Evolutionary conservation across 2,113 vertebrate species (phyloP).

Genomic region (Coptodon bakossiorum): DNA sequence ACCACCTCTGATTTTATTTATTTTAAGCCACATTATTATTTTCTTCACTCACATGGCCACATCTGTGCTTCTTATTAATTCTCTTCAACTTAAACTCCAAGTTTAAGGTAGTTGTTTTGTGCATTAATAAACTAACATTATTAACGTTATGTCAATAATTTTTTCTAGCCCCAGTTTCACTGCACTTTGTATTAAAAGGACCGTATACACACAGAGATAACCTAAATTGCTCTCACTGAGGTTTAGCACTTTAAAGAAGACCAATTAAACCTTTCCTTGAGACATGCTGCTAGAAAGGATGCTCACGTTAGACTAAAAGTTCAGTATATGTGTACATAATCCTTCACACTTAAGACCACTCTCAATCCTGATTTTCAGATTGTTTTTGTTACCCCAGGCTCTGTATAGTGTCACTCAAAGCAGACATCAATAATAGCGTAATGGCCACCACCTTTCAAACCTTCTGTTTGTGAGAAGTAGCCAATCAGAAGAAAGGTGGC

Average conservation of each 20-base stretch:
- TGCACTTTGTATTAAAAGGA: background rate
- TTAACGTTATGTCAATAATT: background rate
- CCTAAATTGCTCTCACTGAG: background rate
- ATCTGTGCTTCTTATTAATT: background rate
- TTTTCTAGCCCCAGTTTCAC: background rate
- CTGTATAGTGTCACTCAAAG: background rate
- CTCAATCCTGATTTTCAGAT: background rate
- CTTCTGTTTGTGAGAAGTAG: background rate
- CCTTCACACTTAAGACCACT: background rate
- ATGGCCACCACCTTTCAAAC: background rate
- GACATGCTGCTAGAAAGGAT: background rate
- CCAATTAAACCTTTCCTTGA: background rate
- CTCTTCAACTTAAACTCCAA: background rate
- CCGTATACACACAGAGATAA: background rate
- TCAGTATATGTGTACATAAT: background rate
- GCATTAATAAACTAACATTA: background rate
- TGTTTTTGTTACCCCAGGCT: background rate
- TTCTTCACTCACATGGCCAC: background rate
- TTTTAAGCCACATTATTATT: background rate
- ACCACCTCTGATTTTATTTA: background rate
- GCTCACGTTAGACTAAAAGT: background rate
- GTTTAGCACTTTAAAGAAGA: background rate
- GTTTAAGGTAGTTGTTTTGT: background rate
- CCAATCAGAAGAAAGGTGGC: background rate
- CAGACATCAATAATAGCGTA: background rate